A percentile compares a stretch with the other conserved stretches of the same genome.
Evolutionary conservation across 2,888 invertebrate genomes (phyloP).

Genomic region (Petrolisthes manimaculis): DNA sequence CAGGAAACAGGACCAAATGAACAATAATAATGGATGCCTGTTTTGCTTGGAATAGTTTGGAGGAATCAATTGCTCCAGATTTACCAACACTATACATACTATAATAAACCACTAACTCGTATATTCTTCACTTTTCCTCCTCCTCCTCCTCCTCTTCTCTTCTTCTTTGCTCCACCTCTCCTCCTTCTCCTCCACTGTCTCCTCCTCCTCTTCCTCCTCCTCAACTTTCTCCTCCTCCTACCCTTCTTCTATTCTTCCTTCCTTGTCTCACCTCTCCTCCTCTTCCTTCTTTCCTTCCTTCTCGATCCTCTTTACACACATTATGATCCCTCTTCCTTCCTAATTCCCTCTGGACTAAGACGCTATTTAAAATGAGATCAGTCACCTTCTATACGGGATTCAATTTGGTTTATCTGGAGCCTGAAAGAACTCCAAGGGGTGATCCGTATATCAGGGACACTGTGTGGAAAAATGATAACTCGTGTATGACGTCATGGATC

Average conservation of each 20-base stretch:
- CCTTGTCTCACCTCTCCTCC: not conserved
- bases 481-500: slow-evolving; percentile 38
- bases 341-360: slow-evolving; percentile 42
- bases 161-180: not conserved
- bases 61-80: too few relatives aligned
- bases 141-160: not conserved
- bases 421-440: slow-evolving; percentile 30
- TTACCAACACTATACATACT: too few relatives aligned
- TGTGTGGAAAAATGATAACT: slow-evolving; percentile 52
- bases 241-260: not conserved
- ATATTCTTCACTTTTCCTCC: too few relatives aligned
- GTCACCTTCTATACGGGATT: slow-evolving; percentile 48
- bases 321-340: not conserved
- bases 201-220: too few relatives aligned
- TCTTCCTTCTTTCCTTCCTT: slow-evolving; percentile 1
- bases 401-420: slow-evolving; percentile 56
- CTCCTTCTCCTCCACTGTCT: too few relatives aligned
- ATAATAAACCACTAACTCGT: too few relatives aligned
- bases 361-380: slow-evolving; percentile 52
- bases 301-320: not conserved
- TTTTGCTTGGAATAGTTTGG: too few relatives aligned
- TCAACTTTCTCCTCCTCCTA: not conserved
- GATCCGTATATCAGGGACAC: slow-evolving; percentile 46
- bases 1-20: too few relatives aligned
- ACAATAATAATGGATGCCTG: too few relatives aligned